Base-by-base conservation (phyloP, 2,888 invertebrate species). In the Drosophila nr. fundita region DNA sequence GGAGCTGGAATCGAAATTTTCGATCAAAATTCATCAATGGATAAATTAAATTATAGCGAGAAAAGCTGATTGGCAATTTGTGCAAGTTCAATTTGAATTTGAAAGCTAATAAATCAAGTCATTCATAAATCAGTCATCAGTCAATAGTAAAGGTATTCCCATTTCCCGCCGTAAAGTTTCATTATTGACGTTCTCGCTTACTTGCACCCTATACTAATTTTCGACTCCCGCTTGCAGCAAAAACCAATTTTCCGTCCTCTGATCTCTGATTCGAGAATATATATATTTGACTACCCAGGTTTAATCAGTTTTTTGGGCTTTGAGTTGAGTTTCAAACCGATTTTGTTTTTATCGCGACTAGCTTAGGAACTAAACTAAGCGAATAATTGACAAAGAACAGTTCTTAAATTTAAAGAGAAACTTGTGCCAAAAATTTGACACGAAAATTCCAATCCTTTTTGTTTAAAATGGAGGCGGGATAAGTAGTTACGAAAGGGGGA, bases 371-470 rank as follows among this genome's bases (percentile, higher is more conserved):
- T 27, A 27, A 15, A 15, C 45, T 7, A 45, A 15, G 8, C 4
- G 4, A 45, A 45, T 24, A 15, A 8, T 21, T 24, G 15, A 8
- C 24, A 15, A 2, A 4, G 8, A 24, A 24, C 7, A 24, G 15
- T 8, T 45, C 45, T 34, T 21, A 53, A 53, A 18, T 15, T 34
- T 21, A 21, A 53, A 32, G 34, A 24, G 24, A 24, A 45, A 24
- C 21, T 32, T 53, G 34, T 53, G 21, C 53, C 48, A 24, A 7
- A 10, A 49, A 49, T 27, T 10, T 10, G 27, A 8, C 18, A 49
- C 1, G 49, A 5, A 49, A 15, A 49, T 27, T 30, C 15, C 21
- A 34, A 79, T 73, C 65, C 80, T 80, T 79, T 79, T 79, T 68
- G 62, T 63, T 74, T 54, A 30, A 61, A 59, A 34, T n/a, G 40